Percentiles rank a stretch among this genome's conserved stretches.
phyloP scores from a whole-genome alignment of 1,140 invertebrate species.

The Uloborus diversus region DNA sequence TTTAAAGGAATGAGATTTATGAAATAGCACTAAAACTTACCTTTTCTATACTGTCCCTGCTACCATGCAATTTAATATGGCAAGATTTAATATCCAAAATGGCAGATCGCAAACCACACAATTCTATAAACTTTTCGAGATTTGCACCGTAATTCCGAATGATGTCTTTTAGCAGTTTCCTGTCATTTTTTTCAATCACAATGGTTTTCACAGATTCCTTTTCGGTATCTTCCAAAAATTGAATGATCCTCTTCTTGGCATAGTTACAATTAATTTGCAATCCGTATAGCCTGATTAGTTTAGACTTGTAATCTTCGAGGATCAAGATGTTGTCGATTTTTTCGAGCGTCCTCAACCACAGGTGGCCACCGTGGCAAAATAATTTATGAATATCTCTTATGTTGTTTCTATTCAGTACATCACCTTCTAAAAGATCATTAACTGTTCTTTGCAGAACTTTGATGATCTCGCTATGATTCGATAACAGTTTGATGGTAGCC shows the following conservation, averaged over 20 bases:
- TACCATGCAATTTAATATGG: conserved; percentile 2
- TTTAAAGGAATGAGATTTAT: background rate
- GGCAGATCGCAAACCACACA: conserved; percentile 13
- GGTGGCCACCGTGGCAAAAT: conserved; percentile 37
- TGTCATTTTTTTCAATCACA: background rate
- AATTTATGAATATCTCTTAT: conserved; percentile 21
- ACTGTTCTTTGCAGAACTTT: conserved; percentile 7
- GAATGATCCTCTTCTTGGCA: background rate
- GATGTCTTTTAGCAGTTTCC: conserved; percentile 29
- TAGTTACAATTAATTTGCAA: background rate
- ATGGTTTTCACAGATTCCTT: conserved; percentile 23
- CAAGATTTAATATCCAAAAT: conserved; percentile 31
- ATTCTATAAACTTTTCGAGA: conserved; percentile 32
- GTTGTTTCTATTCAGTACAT: conserved; percentile 12
- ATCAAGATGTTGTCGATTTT: conserved; percentile 4
- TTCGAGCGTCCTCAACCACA: conserved; percentile 28
- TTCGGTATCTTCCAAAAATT: conserved; percentile 36
- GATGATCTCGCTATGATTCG: conserved; percentile 25
- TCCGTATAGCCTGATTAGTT: conserved; percentile 33
- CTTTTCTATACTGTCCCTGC: conserved; percentile 10
- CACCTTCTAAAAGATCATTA: conserved; percentile 36
- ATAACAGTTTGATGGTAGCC: conserved; percentile 12
- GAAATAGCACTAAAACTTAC: conserved; percentile 1
- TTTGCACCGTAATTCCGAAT: conserved; percentile 30
- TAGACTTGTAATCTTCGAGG: conserved; percentile 25